Conservation (phyloP, 2,797 vertebrate genomes). For the Myiothlypis chrysogaster region DNA sequence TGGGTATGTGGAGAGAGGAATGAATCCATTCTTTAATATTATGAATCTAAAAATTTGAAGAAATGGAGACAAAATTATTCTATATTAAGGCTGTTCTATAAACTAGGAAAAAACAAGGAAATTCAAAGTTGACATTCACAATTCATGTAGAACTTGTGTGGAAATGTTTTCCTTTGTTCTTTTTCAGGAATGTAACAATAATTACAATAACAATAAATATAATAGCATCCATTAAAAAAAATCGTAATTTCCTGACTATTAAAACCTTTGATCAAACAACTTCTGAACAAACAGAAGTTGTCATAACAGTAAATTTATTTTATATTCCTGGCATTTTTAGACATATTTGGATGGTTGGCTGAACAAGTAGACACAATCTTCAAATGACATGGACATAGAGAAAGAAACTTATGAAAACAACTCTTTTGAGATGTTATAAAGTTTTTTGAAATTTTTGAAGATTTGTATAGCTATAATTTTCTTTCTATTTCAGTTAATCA, state of each 20-base stretch:
- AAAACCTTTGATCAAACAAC: background rate
- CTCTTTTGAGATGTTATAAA: background rate
- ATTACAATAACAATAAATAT: background rate
- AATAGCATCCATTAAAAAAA: background rate
- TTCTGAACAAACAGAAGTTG: background rate
- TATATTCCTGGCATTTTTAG: background rate
- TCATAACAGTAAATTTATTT: background rate
- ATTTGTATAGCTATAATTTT: background rate
- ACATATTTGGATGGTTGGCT: background rate
- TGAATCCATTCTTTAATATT: background rate
- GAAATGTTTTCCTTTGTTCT: constrained; percentile 8
- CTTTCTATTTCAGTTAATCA: background rate
- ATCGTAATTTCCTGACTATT: background rate
- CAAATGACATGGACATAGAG: background rate
- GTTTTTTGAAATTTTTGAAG: background rate
- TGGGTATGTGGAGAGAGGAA: background rate
- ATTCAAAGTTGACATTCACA: background rate
- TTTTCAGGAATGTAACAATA: background rate
- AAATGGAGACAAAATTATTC: background rate
- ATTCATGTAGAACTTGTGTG: background rate
- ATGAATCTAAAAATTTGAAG: background rate
- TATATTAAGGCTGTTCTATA: background rate
- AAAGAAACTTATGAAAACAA: background rate
- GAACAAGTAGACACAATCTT: background rate
- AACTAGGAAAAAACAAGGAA: background rate